Conservation (phyloP, 2,113 vertebrate species). For the Ascaphus truei region DNA sequence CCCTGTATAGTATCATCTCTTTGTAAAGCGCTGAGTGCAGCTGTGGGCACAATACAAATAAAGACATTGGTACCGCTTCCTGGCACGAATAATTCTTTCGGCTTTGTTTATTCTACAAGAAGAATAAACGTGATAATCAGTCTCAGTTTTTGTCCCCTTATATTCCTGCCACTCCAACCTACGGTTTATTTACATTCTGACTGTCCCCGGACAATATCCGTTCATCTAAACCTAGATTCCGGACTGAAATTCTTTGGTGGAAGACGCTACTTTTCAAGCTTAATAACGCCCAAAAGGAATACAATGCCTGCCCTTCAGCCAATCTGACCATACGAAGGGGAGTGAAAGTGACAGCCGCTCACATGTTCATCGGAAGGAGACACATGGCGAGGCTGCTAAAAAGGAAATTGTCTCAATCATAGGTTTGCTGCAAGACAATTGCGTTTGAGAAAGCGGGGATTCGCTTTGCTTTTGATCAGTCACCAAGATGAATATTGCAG, state of each 20-base stretch:
- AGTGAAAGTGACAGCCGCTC: conserved; percentile 8
- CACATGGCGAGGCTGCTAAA: conserved; percentile 1
- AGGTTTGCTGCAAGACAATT: conserved; percentile 20
- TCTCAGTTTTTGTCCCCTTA: too few species aligned
- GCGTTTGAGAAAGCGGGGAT: background rate
- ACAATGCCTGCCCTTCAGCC: background rate
- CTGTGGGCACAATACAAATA: too few species aligned
- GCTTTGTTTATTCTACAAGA: too few species aligned
- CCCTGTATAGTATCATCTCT: too few species aligned
- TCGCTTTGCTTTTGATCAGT: conserved; percentile 9
- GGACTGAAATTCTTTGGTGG: background rate
- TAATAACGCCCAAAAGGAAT: background rate
- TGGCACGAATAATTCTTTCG: too few species aligned
- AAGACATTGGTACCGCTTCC: too few species aligned
- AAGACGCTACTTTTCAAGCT: background rate
- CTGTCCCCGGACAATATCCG: conserved; percentile 21
- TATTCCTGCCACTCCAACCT: too few species aligned
- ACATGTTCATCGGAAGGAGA: conserved; percentile 5
- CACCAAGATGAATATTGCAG: conserved; percentile 10
- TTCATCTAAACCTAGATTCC: conserved; percentile 23
- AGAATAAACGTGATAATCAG: too few species aligned
- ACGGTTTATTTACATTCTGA: too few species aligned
- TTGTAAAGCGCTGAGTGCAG: too few species aligned
- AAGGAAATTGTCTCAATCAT: background rate
- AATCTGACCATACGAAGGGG: background rate